Evolutionary conservation across 2,888 invertebrate genomes (phyloP), one percentile per base, ranked within the genome.

Genomic region (Polymixis flavicincta): DNA sequence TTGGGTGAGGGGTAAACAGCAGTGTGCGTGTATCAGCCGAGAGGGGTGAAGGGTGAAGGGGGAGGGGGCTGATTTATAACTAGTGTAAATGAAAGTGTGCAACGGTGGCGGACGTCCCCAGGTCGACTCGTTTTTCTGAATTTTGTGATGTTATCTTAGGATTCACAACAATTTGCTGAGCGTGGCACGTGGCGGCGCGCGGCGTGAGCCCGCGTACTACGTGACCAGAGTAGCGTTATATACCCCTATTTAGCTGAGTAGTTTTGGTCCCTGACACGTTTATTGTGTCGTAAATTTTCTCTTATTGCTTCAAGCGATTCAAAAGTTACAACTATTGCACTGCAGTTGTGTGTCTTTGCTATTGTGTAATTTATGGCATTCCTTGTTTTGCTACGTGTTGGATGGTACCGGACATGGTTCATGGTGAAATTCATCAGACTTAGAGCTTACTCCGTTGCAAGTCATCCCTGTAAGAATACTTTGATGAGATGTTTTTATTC

Each of bases 41-140:
- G n/a, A 50, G 74, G 66, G 67, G 54, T 11, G 25, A 54, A 22
- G 61, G 37, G 25, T 11, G 52, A 70, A 45, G 22, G 28, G 59
- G 45, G 68, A 50, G n/a, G n/a, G n/a, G n/a, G n/a, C n/a, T 75
- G 76, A 86, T 87, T 87, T 87, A 85, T 83, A 83, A 75, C 73
- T 76, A 52, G 80, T 73, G 83, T 82, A 80, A 85, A 85, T 80
- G 83, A 80, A 78, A 85, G 75, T 80, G 82, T 83, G 54, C 78
- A 80, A 52, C 57, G 59, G 69, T 37, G 57, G 48, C 74, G 60
- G n/a, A 55, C 76, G 63, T 68, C n/a, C 69, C 37, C 17, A 37
- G 67, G 50, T 60, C 25, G 42, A 48, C 9, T n/a, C 60, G 69
- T 85, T 84, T 86, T 77, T 80, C 70, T 75, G 71, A 83, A 82